Evolutionary conservation across 2,888 invertebrate genomes (phyloP), one percentile per base, ranked within the genome.

Genomic region (Pollenia angustigena): DNA sequence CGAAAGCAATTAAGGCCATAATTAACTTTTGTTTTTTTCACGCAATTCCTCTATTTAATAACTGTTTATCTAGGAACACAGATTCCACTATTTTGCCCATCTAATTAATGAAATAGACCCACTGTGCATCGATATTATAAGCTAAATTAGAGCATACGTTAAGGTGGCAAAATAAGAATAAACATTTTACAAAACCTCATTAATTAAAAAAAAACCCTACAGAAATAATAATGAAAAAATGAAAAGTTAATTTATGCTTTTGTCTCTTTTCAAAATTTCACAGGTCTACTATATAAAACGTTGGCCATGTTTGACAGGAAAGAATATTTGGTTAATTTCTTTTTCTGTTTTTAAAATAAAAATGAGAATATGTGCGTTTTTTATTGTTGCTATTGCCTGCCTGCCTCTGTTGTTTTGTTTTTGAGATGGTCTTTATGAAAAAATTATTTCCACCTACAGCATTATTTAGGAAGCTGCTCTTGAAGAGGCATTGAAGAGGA

Each of bases 401-500:
- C 12, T 46, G 18, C 42, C 44, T n/a, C n/a, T 80, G 52, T 60
- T 69, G 50, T 62, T 40, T 79, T 60, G 48, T 62, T 60, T 69
- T 18, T 76, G 44, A 62, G 14, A 69, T 60, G 54, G 82, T 16
- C 79, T 82, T 69, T 82, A 71, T 82, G 69, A 62, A 78, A 76
- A 79, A 84, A 76, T 71, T 75, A 85, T 81, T 76, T 82, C 58
- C 75, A 78, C 75, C 71, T 78, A 76, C 81, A 74, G 85, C 79
- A 72, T 81, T 81, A 74, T 84, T 81, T 60, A 79, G 52, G 82
- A 81, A 69, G 64, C 69, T 83, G 84, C 79, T 82, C 82, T 71
- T 81, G 79, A 78, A 74, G 79, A 85, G 85, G 87, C 85, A 89
- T 84, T 85, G 86, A 87, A 88, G 84, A 87, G 88, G 85, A 84